Evolutionary conservation across 2,113 vertebrate species (phyloP), one percentile per base, ranked within the genome.

Genomic region (Gallinago undulata): DNA sequence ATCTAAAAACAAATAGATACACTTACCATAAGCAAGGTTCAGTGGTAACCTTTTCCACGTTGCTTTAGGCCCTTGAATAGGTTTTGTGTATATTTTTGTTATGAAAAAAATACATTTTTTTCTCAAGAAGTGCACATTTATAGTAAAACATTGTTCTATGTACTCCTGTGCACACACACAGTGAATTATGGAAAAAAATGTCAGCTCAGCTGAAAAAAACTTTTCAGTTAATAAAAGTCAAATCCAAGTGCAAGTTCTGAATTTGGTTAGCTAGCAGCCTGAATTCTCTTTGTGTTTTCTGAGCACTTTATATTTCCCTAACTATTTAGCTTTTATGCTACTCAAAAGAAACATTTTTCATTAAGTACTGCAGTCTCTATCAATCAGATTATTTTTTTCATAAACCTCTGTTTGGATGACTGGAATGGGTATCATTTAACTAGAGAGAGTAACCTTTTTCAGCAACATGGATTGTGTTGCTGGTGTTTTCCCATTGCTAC

Each of bases 401-500:
- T 59, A 76, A 87, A 47, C 31, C n/a, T 82, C 51, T 53, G 11
- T 81, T 68, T 72, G 30, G 22, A 85, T 96, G 50, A 75, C 64
- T 90, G 73, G 66, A 87, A 79, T 66, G 60, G 79, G 41, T 92
- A 64, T 97, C 88, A 77, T 89, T 95, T 94, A 90, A 87, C 78
- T n/a, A 24, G 50, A 93, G 69, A 95, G 37, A 89, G 64, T 80
- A 95, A 92, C 76, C 53, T 91, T 17, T 59, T 91, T 80, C 87
- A 95, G 86, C 94, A 96, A 53, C 86, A 69, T 85, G 68, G 30
- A 24, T 62, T 94, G 37, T 94, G 47, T 94, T 69, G 75, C 66
- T 96, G 69, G 12, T 94, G 85, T 96, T 96, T 97, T 94, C 85
- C 87, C 73, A 35, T 53, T 59, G 60, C 92, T 96, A 37, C 66